A percentile compares a stretch with the other conserved stretches of the same genome.
Evolutionary conservation across 2,888 invertebrate species (phyloP).

Genomic region (Diaphora mendica): DNA sequence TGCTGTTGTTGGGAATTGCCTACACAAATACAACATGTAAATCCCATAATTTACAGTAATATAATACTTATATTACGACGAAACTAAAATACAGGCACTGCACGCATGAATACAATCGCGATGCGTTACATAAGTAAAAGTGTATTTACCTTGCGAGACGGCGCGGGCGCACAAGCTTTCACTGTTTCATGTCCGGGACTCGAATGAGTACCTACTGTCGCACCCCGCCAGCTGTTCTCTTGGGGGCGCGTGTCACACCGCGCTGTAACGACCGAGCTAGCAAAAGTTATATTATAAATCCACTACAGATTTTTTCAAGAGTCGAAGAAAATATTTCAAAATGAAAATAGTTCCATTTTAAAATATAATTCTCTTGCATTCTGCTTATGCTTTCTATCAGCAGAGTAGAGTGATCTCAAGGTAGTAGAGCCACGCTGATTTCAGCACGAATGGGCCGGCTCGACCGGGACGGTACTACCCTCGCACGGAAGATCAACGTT

Average conservation of each 20-base stretch:
- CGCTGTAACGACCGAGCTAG: slow-evolving; percentile 2
- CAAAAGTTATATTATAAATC: background rate
- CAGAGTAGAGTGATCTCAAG: no score
- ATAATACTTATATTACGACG: background rate
- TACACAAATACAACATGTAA: background rate
- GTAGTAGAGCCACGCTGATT: no score
- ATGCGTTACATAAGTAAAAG: slow-evolving; percentile 28
- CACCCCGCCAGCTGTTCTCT: slow-evolving; percentile 39
- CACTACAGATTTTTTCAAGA: background rate
- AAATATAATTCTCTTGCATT: no score
- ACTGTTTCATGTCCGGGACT: slow-evolving; percentile 47
- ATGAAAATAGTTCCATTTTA: no score
- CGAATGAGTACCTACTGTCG: slow-evolving; percentile 29
- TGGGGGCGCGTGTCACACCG: slow-evolving; percentile 28
- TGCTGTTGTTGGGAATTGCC: background rate
- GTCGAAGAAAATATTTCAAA: no score
- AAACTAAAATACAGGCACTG: background rate
- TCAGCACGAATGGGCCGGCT: no score
- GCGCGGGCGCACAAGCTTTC: slow-evolving; percentile 50
- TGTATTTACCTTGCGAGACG: slow-evolving; percentile 50
- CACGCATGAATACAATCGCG: slow-evolving; percentile 28
- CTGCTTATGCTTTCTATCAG: no score
- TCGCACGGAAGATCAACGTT: no score
- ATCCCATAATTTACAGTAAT: background rate
- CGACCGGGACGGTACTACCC: no score